A percentile compares a stretch with the other conserved stretches of the same genome.
Conservation (phyloP, 2,888 invertebrate species). For the Tetragonisca angustula region DNA sequence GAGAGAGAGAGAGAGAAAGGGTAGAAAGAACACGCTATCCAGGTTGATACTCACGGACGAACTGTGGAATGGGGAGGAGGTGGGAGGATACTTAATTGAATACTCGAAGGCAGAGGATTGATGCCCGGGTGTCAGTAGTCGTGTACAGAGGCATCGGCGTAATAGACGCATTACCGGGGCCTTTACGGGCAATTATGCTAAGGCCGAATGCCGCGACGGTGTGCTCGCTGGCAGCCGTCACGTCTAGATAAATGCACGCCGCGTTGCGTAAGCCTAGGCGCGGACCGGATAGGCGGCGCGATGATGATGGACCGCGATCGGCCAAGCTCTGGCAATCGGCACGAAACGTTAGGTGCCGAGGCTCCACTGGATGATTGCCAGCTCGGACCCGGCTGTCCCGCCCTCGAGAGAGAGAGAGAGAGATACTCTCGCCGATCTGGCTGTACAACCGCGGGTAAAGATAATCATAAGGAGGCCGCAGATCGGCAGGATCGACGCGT, state of each 20-base stretch:
- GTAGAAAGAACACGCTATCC: slow-evolving; percentile 12
- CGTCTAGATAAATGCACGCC: slow-evolving; percentile 49
- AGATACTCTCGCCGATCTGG: slow-evolving; percentile 6
- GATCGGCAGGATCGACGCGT: slow-evolving; percentile 24
- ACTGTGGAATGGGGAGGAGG: slow-evolving; percentile 8
- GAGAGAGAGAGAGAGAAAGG: neutral
- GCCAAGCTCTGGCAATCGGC: slow-evolving; percentile 40
- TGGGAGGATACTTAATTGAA: slow-evolving; percentile 75
- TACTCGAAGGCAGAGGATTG: slow-evolving; percentile 77
- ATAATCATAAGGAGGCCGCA: slow-evolving; percentile 46
- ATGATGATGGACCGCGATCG: slow-evolving; percentile 30
- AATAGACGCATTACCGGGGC: slow-evolving; percentile 74
- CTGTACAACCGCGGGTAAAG: slow-evolving; percentile 3
- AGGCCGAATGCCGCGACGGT: slow-evolving; percentile 62
- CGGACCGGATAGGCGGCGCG: slow-evolving; percentile 31
- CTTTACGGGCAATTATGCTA: slow-evolving; percentile 75
- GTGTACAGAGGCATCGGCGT: slow-evolving; percentile 64
- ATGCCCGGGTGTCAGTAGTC: slow-evolving; percentile 78
- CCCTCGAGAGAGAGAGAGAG: slow-evolving; percentile 23
- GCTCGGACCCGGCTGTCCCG: slow-evolving; percentile 41
- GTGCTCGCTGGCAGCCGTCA: slow-evolving; percentile 31
- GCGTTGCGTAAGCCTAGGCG: slow-evolving; percentile 54
- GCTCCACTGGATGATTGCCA: slow-evolving; percentile 40
- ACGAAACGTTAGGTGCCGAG: slow-evolving; percentile 34
- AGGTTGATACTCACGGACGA: neutral